These are phyloP conservation scores for Gobionotothen gibberifrons DNA, from an alignment of 2,797 vertebrate species.

Conservation along the genomic window DNA sequence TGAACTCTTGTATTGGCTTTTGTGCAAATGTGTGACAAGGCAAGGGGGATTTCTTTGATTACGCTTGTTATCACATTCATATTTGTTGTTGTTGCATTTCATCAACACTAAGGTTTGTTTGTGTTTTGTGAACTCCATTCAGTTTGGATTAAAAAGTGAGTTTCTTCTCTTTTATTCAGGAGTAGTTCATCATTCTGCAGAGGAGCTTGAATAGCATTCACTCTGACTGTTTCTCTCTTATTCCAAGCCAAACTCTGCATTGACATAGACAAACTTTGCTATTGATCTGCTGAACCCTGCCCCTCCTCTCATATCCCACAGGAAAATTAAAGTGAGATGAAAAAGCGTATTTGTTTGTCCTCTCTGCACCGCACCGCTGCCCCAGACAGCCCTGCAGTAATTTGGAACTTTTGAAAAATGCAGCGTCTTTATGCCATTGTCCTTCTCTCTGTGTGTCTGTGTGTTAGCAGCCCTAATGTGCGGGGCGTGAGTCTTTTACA, in stretches of 20 bases:
- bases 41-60: background rate
- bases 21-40: background rate
- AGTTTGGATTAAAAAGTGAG: slow-evolving; percentile 5
- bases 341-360: slow-evolving; percentile 61
- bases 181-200: slow-evolving; percentile 32
- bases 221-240: slow-evolving; percentile 28
- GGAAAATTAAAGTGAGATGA: slow-evolving; percentile 71
- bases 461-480: slow-evolving; percentile 67
- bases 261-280: slow-evolving; percentile 72
- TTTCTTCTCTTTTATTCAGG: slow-evolving; percentile 22
- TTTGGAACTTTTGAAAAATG: slow-evolving; percentile 63
- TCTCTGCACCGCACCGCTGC: slow-evolving; percentile 68
- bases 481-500: slow-evolving; percentile 75
- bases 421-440: slow-evolving; percentile 34
- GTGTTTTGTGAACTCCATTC: background rate
- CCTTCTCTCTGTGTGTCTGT: slow-evolving; percentile 42
- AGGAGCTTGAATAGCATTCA: slow-evolving; percentile 40
- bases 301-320: slow-evolving; percentile 53
- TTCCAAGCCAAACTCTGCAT: slow-evolving; percentile 55
- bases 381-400: slow-evolving; percentile 72
- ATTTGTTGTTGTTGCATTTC: background rate
- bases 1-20: background rate
- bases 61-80: background rate
- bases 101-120: slow-evolving; percentile 4
- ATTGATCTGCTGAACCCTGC: slow-evolving; percentile 65